Percentiles rank a stretch among this genome's conserved stretches.
These are phyloP conservation scores for Melanaphis sacchari DNA, from an alignment of 1,140 invertebrate species.

Conservation along the genomic window DNA sequence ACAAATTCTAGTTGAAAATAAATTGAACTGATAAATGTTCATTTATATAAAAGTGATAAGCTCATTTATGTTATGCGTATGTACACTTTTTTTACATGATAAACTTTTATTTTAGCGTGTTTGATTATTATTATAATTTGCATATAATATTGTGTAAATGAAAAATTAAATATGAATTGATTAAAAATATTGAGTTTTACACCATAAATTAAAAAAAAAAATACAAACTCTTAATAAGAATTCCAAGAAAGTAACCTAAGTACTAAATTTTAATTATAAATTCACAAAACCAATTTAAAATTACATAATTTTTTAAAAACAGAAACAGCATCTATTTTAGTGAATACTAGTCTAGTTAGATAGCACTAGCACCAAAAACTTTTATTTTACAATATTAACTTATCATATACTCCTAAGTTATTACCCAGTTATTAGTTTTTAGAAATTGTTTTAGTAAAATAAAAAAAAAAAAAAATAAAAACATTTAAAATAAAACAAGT, in stretches of 20 bases:
- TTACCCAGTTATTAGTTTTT: background rate
- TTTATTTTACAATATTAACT: background rate
- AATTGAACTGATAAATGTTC: too few species aligned
- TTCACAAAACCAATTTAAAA: background rate
- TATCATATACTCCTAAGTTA: background rate
- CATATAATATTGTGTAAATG: background rate
- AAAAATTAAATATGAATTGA: background rate
- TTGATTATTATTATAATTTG: background rate
- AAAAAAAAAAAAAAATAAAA: too few species aligned
- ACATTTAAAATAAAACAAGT: background rate
- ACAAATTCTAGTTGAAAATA: background rate
- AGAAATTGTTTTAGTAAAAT: background rate
- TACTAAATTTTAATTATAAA: background rate
- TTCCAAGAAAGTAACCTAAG: background rate
- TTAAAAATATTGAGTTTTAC: background rate
- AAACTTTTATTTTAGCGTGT: background rate
- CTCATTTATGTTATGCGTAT: too few species aligned
- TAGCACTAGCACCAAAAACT: background rate
- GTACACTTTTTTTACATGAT: too few species aligned
- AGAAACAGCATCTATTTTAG: background rate
- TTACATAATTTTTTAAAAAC: background rate
- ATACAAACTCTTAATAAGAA: background rate
- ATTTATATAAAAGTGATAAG: too few species aligned
- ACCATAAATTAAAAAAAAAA: background rate
- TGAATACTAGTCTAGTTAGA: too few species aligned